Evolutionary conservation across 2,888 invertebrate genomes (phyloP), one percentile per base, ranked within the genome.

Genomic region (Rhagonycha lutea): DNA sequence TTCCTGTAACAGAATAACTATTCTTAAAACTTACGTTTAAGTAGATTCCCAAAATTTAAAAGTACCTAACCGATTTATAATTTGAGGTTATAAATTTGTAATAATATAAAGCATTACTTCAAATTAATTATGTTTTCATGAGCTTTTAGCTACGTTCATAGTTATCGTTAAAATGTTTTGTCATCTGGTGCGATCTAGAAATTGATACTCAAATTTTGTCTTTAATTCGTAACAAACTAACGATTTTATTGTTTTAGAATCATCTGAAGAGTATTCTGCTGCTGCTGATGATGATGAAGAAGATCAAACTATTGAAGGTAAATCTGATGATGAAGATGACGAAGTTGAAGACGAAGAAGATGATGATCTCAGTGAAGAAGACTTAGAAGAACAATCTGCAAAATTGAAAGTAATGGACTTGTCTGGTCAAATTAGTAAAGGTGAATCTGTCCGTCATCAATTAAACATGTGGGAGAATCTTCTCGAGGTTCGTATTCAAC

Each of bases 401-500:
- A 47, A 47, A n/a, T 87, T 93, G 61, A 89, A 90, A 75, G 88
- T 90, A 67, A 88, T 88, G 72, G 90, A 92, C 83, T 79, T 89
- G 2, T 88, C 90, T 0, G 89, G 89, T 75, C 91, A 92, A 83
- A 88, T 92, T 0, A 91, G 92, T 81, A 94, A 93, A 85, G 94
- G 94, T 1, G 86, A 89, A 12, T 91, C 92, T 83, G 92, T 95
- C 0, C 90, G 92, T 83, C 94, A 92, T 82, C 94, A 95, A 84
- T 85, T 95, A 28, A 88, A 90, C 61, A 84, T 96, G 1, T 98
- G 96, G 96, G 98, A 98, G 86, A 92, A 91, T 73, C 86, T 98
- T 4, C 86, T 98, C 24, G 97, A 98, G 88, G 90, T 94, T 85
- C 91, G 98, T 80, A 98, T 98, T 82, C 94, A 95, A 84, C 87